Evolutionary conservation across 2,113 vertebrate species (phyloP).

Genomic region (Haemorhous mexicanus): DNA sequence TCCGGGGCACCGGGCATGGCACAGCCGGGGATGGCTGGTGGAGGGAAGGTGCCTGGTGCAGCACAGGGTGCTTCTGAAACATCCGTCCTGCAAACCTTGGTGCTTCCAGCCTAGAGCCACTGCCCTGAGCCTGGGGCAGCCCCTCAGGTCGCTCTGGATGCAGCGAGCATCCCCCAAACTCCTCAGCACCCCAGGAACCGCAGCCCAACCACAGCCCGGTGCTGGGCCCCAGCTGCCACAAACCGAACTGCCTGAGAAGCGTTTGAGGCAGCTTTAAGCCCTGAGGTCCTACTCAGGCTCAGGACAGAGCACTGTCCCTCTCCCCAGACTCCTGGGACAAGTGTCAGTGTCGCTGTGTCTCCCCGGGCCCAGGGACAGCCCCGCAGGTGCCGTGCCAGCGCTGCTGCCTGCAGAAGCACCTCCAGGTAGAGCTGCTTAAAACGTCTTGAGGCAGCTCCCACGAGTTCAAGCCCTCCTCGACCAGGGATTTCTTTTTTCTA

Average conservation of each 20-base stretch:
- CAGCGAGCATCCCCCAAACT: rapidly evolving
- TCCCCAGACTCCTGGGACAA: background rate
- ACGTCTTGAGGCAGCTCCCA: background rate
- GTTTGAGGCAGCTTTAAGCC: rapidly evolving
- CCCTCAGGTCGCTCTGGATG: background rate
- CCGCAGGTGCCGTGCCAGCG: background rate
- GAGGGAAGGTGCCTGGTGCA: rapidly evolving
- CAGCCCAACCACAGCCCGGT: rapidly evolving
- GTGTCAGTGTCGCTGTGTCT: background rate
- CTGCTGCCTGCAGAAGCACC: background rate
- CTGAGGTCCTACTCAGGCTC: background rate
- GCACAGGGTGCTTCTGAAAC: background rate
- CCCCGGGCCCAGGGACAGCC: background rate
- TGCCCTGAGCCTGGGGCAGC: background rate
- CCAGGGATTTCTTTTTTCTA: background rate
- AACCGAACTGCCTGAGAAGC: background rate
- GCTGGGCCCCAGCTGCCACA: background rate
- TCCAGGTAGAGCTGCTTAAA: background rate
- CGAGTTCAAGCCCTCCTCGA: background rate
- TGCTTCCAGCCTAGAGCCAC: background rate
- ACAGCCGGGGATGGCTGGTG: rapidly evolving
- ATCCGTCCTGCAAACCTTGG: background rate
- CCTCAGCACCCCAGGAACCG: background rate
- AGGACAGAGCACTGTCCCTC: background rate
- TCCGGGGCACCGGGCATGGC: rapidly evolving